phyloP scores from a whole-genome alignment of 2,113 vertebrate species.

The Toxotes chatareus region DNA sequence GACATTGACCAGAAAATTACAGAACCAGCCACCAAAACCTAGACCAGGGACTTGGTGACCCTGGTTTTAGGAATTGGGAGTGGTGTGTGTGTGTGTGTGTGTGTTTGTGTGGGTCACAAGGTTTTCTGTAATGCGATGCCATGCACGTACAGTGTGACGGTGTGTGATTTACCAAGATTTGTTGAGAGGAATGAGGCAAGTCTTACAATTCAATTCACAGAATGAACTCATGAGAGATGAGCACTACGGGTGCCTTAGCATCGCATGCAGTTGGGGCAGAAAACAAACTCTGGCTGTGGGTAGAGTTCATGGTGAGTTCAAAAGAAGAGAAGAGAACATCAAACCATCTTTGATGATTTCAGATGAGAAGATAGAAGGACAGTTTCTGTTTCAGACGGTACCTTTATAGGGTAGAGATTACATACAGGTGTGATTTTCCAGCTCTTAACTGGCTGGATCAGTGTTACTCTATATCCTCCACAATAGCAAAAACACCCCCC shows the following conservation, averaged over 20 bases:
- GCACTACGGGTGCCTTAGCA: slow-evolving; percentile 44
- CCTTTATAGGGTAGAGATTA: slow-evolving; percentile 56
- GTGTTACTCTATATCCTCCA: slow-evolving; percentile 41
- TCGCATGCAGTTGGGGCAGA: slow-evolving; percentile 43
- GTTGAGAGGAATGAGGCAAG: slow-evolving; percentile 49
- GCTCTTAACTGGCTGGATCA: slow-evolving; percentile 39
- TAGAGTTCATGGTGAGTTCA: slow-evolving; percentile 70
- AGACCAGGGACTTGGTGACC: slow-evolving; percentile 39
- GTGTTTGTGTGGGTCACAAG: slow-evolving; percentile 2
- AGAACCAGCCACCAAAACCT: slow-evolving; percentile 44
- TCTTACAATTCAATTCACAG: slow-evolving; percentile 48
- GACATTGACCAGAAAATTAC: slow-evolving; percentile 63
- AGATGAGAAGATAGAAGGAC: slow-evolving; percentile 63
- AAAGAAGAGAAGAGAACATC: slow-evolving; percentile 60
- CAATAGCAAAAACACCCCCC: slow-evolving; percentile 52
- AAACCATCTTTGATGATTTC: slow-evolving; percentile 73
- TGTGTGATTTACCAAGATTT: slow-evolving; percentile 9
- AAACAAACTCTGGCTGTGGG: slow-evolving; percentile 60
- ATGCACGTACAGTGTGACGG: slow-evolving; percentile 4
- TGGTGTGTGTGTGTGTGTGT: neutral
- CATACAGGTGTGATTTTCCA: slow-evolving; percentile 61
- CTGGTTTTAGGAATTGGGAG: slow-evolving; percentile 23
- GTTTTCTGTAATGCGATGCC: slow-evolving; percentile 5
- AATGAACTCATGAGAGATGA: slow-evolving; percentile 51
- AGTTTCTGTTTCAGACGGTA: slow-evolving; percentile 43